A percentile compares a stretch with the other conserved stretches of the same genome.
These are phyloP conservation scores for Pempheris klunzingeri DNA, from an alignment of 2,797 vertebrate species.

Conservation along the genomic window DNA sequence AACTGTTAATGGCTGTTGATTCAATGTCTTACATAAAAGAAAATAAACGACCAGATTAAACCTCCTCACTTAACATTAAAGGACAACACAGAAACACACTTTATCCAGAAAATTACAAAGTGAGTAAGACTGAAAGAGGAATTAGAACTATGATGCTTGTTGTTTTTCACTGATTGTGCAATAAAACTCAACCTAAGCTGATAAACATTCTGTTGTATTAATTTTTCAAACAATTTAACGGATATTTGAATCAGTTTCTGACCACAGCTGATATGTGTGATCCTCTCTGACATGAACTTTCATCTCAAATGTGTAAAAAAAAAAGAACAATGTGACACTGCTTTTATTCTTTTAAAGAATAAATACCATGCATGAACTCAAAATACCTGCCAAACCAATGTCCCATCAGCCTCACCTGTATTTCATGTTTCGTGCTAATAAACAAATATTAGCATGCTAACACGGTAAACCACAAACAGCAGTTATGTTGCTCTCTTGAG, in stretches of 20 bases:
- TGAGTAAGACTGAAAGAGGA: background rate
- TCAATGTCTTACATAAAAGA: conserved; percentile 19
- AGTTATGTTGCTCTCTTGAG: too few species aligned
- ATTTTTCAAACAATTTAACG: background rate
- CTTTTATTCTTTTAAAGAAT: background rate
- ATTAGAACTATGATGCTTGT: background rate
- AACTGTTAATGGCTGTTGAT: conserved; percentile 13
- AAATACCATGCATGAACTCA: too few species aligned
- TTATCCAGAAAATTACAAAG: too few species aligned
- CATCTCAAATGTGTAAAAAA: background rate
- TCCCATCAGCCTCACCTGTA: too few species aligned
- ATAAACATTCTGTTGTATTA: background rate
- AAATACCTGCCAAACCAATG: too few species aligned
- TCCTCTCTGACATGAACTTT: background rate
- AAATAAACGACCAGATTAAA: conserved; percentile 30
- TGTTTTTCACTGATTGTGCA: background rate
- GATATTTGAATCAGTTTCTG: background rate
- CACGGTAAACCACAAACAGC: too few species aligned
- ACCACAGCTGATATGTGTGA: background rate
- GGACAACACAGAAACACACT: background rate
- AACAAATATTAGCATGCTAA: too few species aligned
- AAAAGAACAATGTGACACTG: background rate
- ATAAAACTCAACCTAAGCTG: background rate
- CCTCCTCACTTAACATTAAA: background rate
- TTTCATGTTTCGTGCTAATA: too few species aligned